Evolutionary conservation across 2,888 invertebrate genomes (phyloP).

Genomic region (Lycaena phlaeas): DNA sequence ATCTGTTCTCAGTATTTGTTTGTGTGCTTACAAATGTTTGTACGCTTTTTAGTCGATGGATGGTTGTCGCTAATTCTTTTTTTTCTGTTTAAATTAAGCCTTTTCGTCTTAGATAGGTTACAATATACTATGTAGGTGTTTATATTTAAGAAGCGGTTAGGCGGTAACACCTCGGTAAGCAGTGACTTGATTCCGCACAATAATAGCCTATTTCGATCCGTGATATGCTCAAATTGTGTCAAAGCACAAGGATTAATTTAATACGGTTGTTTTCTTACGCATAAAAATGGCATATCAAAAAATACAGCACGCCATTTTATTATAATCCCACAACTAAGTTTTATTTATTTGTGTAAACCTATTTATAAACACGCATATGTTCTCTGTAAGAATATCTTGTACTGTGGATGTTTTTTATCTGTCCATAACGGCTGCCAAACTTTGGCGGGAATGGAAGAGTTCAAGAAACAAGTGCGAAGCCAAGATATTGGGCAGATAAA

Average conservation of each 20-base stretch:
- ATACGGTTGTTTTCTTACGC: neutral
- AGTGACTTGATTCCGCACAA: conserved; percentile 5
- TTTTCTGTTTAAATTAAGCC: conserved; percentile 41
- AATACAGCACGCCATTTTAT: conserved; percentile 15
- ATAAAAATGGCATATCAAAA: conserved; percentile 20
- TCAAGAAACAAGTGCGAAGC: too few relatives aligned
- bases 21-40: conserved; percentile 40
- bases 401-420: conserved; percentile 33
- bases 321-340: conserved; percentile 10
- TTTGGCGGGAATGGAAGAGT: too few relatives aligned
- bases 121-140: conserved; percentile 54
- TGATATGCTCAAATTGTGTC: conserved; percentile 9
- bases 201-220: neutral
- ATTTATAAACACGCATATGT: conserved; percentile 35
- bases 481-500: conserved; percentile 31
- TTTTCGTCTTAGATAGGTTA: conserved; percentile 63
- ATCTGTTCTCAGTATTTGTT: conserved; percentile 47
- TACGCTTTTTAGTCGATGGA: conserved; percentile 39
- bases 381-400: conserved; percentile 40
- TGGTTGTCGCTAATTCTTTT: conserved; percentile 43
- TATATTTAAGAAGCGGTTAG: conserved; percentile 41
- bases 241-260: conserved; percentile 2
- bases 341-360: conserved; percentile 17
- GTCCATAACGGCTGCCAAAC: too few relatives aligned
- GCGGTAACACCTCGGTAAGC: conserved; percentile 20